Percentiles rank a stretch among this genome's conserved stretches.
phyloP scores from a whole-genome alignment of 1,140 invertebrate genomes.

The Drosophila kikkawai region DNA sequence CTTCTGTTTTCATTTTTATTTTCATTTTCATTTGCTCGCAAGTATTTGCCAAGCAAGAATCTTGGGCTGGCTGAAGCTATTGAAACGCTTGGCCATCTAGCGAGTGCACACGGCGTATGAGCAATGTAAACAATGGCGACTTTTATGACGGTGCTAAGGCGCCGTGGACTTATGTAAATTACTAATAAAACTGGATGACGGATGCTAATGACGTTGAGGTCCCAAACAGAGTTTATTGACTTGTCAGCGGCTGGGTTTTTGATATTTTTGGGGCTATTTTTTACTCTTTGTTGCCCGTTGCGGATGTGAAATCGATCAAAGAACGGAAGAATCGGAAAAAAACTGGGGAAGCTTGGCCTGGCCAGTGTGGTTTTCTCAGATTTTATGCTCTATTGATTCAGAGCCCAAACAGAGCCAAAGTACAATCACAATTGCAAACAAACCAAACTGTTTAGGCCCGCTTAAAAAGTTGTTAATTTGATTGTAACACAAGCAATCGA shows the following conservation, averaged over 20 bases:
- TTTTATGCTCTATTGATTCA: slow-evolving; percentile 62
- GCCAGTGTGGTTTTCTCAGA: slow-evolving; percentile 27
- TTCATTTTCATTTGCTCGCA: slow-evolving; percentile 14
- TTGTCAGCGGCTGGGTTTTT: slow-evolving; percentile 26
- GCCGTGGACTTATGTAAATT: slow-evolving; percentile 38
- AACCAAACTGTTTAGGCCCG: slow-evolving; percentile 30
- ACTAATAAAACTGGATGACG: slow-evolving; percentile 44
- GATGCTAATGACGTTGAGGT: slow-evolving; percentile 45
- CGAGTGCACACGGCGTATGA: slow-evolving; percentile 58
- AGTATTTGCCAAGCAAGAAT: slow-evolving; percentile 37
- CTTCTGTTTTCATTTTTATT: slow-evolving; percentile 29
- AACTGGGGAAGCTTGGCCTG: slow-evolving; percentile 13
- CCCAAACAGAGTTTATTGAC: slow-evolving; percentile 53
- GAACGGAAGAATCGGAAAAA: slow-evolving; percentile 19
- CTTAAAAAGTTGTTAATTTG: slow-evolving; percentile 60
- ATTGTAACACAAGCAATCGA: slow-evolving; percentile 42
- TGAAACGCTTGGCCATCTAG: slow-evolving; percentile 18
- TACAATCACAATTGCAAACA: slow-evolving; percentile 37
- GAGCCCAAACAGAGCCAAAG: slow-evolving; percentile 22
- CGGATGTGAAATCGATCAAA: slow-evolving; percentile 69
- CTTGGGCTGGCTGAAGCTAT: slow-evolving; percentile 10
- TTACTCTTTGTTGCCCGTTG: slow-evolving; percentile 8
- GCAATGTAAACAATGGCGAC: slow-evolving; percentile 57
- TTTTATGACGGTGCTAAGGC: slow-evolving; percentile 40
- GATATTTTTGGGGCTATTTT: background rate